Evolutionary conservation across 2,888 invertebrate species (phyloP), one percentile per base, ranked within the genome.

Genomic region (Machimus rusticus): DNA sequence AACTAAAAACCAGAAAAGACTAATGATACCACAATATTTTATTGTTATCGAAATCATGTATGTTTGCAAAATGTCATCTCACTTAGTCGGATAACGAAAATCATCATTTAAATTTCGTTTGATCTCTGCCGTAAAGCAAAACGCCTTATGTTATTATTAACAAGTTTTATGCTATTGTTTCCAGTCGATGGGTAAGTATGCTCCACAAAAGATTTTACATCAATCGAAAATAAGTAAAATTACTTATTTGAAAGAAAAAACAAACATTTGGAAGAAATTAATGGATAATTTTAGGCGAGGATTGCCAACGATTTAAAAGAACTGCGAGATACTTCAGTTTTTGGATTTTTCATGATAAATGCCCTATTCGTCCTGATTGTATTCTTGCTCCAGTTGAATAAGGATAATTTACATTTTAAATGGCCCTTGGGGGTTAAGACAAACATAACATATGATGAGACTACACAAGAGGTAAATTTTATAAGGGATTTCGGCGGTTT

Each of bases 331-430:
- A 96, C 97, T 91, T 97, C 97, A 90, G 98, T 98, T 89, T 98
- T 99, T 94, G 97, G 96, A 90, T 99, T 99, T 95, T 97, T 99
- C 95, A 99, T 99, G 99, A 94, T 98, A 93, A 99, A 99, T 94
- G 98, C 99, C 90, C 96, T 99, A 91, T 99, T 99, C 95, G 98
- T 99, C 91, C 95, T 99, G 93, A 98, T 99, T 94, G 98, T 99
- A 91, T 98, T 99, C 94, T 96, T 99, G 93, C 96, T 99, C 92
- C 99, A 99, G 94, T 95, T 99, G 93, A 98, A 99, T 95, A 99
- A 99, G 95, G 98, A 99, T 93, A 96, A 96, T 92, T 95, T 99
- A 91, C 98, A 99, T 94, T 94, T 99, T 93, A 97, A 98, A 93
- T 99, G 99, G 99, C 99, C 99, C 87, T 95, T 98, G 91, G 98